Evolutionary conservation across 1,140 invertebrate species (phyloP).

Genomic region (Whitmania pigra): DNA sequence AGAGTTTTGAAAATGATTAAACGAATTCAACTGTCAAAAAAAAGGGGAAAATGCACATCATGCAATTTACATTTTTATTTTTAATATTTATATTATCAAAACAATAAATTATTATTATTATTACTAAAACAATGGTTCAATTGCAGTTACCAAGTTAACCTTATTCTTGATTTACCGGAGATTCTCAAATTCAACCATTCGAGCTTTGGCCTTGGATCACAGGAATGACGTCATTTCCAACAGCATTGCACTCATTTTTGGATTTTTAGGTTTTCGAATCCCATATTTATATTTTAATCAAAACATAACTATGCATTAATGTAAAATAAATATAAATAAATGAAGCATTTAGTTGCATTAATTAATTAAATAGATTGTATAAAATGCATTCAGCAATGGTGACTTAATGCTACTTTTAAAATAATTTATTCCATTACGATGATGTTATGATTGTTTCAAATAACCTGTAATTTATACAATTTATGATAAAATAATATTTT

Average conservation of each 20-base stretch:
- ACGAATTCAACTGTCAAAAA: no score
- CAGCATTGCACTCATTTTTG: slow-evolving; percentile 28
- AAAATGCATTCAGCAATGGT: no score
- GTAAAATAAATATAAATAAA: no score
- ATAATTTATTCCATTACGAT: background rate
- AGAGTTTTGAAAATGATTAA: no score
- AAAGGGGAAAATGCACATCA: no score
- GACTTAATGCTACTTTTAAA: background rate
- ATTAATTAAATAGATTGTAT: background rate
- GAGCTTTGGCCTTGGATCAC: slow-evolving; percentile 29
- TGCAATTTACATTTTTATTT: no score
- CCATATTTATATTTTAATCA: background rate
- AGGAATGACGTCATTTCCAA: slow-evolving; percentile 31
- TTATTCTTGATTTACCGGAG: slow-evolving; percentile 23
- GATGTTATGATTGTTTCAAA: background rate
- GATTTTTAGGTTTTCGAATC: slow-evolving; percentile 27
- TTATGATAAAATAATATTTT: slow-evolving; percentile 29
- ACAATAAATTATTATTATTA: background rate
- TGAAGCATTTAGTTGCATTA: no score
- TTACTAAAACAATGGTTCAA: background rate
- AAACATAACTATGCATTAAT: no score
- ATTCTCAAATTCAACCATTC: slow-evolving; percentile 8
- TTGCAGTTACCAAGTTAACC: slow-evolving; percentile 24
- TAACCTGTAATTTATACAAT: no score
- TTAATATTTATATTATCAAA: background rate